Evolutionary conservation across 2,797 vertebrate species (phyloP).

Genomic region (Gallinago solitaria): DNA sequence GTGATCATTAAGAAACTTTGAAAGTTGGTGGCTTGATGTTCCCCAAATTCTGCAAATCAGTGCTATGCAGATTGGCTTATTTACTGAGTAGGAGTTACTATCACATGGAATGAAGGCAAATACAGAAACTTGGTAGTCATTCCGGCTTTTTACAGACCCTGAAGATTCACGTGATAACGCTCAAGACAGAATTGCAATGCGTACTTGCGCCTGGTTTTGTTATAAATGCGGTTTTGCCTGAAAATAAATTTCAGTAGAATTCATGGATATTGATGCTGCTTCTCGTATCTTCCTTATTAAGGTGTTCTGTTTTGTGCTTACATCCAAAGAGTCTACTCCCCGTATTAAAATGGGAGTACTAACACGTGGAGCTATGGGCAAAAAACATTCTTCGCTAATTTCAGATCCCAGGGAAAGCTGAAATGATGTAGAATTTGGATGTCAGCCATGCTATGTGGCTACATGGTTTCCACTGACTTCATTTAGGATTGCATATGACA

Average conservation of each 20-base stretch:
- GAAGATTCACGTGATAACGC: not conserved
- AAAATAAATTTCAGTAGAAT: not conserved
- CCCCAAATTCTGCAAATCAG: not conserved
- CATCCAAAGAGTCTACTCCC: not conserved
- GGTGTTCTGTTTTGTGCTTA: not conserved
- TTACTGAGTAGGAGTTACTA: not conserved
- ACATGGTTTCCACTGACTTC: not conserved
- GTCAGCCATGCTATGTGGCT: not conserved
- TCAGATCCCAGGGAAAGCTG: not conserved
- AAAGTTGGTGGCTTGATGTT: not conserved
- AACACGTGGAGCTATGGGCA: not conserved
- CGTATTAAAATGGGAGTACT: not conserved
- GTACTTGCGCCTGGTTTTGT: not conserved
- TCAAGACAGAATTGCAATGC: not conserved
- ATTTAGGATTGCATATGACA: not conserved
- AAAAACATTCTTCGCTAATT: not conserved
- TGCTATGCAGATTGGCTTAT: not conserved
- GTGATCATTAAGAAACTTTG: not conserved
- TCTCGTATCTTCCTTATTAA: not conserved
- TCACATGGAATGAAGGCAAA: not conserved
- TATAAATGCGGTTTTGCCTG: not conserved
- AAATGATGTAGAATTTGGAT: not conserved
- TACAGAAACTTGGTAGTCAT: not conserved
- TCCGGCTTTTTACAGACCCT: not conserved
- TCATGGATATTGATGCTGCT: not conserved